Base-by-base conservation (phyloP, 2,113 vertebrate species). In the Gnathonemus echidnorhynchus region DNA sequence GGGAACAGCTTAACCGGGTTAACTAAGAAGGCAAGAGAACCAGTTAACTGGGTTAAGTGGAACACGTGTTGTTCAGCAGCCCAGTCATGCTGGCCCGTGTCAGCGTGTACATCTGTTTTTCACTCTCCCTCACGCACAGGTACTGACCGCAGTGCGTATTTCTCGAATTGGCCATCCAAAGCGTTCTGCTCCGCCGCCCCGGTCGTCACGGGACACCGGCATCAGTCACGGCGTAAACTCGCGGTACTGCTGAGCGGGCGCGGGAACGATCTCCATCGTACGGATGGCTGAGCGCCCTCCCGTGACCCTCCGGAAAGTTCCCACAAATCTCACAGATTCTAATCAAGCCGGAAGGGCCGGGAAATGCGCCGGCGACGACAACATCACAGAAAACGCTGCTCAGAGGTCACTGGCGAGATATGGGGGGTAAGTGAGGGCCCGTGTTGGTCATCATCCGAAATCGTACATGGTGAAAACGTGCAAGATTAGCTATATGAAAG, bases 401-500 rank as follows among this genome's bases (percentile, higher is more conserved):
- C 27, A 42, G 15, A 77, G 74, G 74, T 77, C 74, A 77, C 46
- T n/a, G 24, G 4, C 5, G 88, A 80, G 17, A 53, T 39, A 77
- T 3, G 15, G n/a, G 53, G n/a, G 88, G 88, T 80, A 24, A 49
- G n/a, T 35, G n/a, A 15, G 11, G 42, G 45, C n/a, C 11, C 0
- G 21, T 49, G 24, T 15, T 52, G 13, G 48, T 11, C 27, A 58
- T 56, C 17, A 88, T 42, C 7, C 35, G 42, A 86, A 86, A 80
- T 62, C 49, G 31, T 31, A 35, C 45, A 21, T 7, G 9, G 88
- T 6, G 53, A 8, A 35, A 87, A 66, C 1, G 17, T 83, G 42
- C 1, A 27, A 56, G 53, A 56, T 21, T 89, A 87, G 91, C 39
- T 87, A 90, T 56, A 87, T 89, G 88, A 90, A 66, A 66, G 56